Percentiles rank a stretch among this genome's conserved stretches.
Evolutionary conservation across 1,140 invertebrate species (phyloP).

Genomic region (Plectrocnemia conspersa): DNA sequence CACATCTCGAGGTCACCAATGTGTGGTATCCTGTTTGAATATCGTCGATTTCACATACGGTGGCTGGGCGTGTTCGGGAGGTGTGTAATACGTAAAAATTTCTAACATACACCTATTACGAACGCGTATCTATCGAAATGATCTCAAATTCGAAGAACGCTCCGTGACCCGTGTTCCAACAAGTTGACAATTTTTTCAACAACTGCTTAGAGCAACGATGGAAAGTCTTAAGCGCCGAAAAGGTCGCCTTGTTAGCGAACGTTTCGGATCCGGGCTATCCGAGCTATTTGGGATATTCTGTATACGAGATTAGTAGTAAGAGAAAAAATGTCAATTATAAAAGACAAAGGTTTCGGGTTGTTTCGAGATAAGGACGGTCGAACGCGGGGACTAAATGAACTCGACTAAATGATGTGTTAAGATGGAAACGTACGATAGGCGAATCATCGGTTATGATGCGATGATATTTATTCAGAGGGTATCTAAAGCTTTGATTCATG

Average conservation of each 20-base stretch:
- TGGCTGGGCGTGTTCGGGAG: too few relatives aligned
- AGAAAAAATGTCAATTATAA: slow-evolving; percentile 37
- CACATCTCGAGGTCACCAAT: too few relatives aligned
- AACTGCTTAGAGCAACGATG: slow-evolving; percentile 12
- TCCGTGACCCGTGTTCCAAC: slow-evolving; percentile 33
- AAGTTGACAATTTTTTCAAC: slow-evolving; percentile 33
- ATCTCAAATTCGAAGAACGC: slow-evolving; percentile 27
- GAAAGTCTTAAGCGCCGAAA: slow-evolving; percentile 15
- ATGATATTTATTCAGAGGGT: too few relatives aligned
- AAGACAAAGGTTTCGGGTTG: slow-evolving; percentile 36
- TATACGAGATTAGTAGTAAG: slow-evolving; percentile 36
- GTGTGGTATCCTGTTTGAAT: too few relatives aligned
- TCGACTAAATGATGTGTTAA: neutral
- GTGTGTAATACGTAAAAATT: slow-evolving; percentile 6
- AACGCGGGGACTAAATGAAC: neutral
- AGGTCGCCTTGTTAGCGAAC: neutral
- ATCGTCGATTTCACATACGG: too few relatives aligned
- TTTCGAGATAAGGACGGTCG: slow-evolving; percentile 19
- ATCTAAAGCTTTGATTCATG: too few relatives aligned
- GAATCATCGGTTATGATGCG: too few relatives aligned
- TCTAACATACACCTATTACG: slow-evolving; percentile 13
- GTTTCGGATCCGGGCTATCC: neutral
- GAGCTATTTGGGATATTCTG: slow-evolving; percentile 26
- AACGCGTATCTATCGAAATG: slow-evolving; percentile 11
- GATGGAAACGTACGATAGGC: neutral